Percentiles rank a stretch among this genome's conserved stretches.
phyloP scores from a whole-genome alignment of 2,797 vertebrate genomes.

The Leucoraja ocellata region DNA sequence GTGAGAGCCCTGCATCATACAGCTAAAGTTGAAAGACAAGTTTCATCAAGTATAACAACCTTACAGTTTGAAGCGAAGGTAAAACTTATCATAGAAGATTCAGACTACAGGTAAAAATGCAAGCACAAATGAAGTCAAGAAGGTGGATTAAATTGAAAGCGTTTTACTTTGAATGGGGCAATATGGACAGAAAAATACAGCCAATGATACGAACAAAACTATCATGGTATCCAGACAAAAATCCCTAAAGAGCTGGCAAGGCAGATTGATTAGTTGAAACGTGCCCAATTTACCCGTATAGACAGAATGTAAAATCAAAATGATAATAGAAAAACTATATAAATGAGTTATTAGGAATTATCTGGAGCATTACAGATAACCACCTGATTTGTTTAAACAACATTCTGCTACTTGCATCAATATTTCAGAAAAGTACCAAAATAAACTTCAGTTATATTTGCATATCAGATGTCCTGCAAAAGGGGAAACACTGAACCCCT shows the following conservation, averaged over 20 bases:
- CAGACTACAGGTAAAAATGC: too few relatives aligned
- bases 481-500: too few relatives aligned
- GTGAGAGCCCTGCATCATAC: too few relatives aligned
- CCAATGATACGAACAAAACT: not conserved
- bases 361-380: too few relatives aligned
- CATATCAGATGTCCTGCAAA: too few relatives aligned
- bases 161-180: not conserved
- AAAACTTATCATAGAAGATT: not conserved
- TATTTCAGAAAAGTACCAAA: too few relatives aligned
- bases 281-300: not conserved
- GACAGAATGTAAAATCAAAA: not conserved
- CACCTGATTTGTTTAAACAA: too few relatives aligned
- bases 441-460: too few relatives aligned
- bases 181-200: not conserved
- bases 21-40: not conserved
- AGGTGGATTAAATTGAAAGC: not conserved
- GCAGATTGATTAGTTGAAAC: not conserved
- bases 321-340: not conserved
- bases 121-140: too few relatives aligned
- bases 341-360: too few relatives aligned
- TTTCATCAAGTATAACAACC: not conserved
- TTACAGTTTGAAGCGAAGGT: not conserved
- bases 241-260: not conserved
- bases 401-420: too few relatives aligned
- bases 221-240: not conserved